Evolutionary conservation across 2,888 invertebrate species (phyloP), one percentile per base, ranked within the genome.

Genomic region (Alviniconcha strummeri): DNA sequence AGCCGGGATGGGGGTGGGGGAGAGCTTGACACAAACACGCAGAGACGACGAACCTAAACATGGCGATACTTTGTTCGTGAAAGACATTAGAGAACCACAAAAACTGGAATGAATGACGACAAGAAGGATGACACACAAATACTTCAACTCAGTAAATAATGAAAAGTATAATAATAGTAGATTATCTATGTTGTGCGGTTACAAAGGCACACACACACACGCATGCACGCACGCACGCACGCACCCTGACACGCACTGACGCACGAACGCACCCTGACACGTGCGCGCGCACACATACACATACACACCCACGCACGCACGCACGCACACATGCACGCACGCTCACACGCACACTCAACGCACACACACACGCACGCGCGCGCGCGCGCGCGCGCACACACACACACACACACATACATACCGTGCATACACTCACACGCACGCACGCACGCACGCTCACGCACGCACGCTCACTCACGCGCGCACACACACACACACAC

Each of bases 191-290:
- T n/a, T n/a, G n/a, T n/a, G n/a, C n/a, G n/a, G n/a, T n/a, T n/a
- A n/a, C n/a, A n/a, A n/a, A n/a, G n/a, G n/a, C 69, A 13, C 69
- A 69, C 69, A 13, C 69, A 69, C 69, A 69, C 69, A 69, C 69
- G 1, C n/a, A 69, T 7, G 17, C 69, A 69, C 69, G 17, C 69
- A 69, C 69, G 17, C 17, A n/a, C 17, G 17, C 69, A 69, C 69
- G 17, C 17, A n/a, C 69, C 1, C 6, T 5, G 5, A 11, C n/a
- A 72, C 72, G 13, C n/a, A 11, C 72, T 36, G n/a, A 36, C 72
- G 36, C n/a, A 36, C 72, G 36, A 2, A 36, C 72, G 4, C n/a
- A 72, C 72, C 7, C n/a, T 36, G 7, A 36, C 36, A 36, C 72
- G 0, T 36, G n/a, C 52, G 36, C n/a, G 13, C 72, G 36, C n/a